Evolutionary conservation across 1,140 invertebrate genomes (phyloP).

Genomic region (Bombus confusus): DNA sequence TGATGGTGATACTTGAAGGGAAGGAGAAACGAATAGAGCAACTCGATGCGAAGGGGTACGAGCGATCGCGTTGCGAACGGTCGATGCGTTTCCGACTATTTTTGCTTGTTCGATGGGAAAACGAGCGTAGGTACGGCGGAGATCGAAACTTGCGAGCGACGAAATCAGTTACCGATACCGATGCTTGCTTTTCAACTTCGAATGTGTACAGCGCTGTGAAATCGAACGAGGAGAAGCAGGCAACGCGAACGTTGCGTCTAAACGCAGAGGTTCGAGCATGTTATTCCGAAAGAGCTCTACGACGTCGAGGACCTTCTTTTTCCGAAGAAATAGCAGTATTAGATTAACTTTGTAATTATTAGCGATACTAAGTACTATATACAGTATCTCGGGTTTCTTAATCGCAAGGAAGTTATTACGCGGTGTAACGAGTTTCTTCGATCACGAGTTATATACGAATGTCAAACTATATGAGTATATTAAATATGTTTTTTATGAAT

Average conservation of each 20-base stretch:
- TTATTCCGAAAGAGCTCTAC: not conserved
- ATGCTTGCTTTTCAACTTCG: not conserved
- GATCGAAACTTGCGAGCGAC: not conserved
- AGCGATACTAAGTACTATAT: not conserved
- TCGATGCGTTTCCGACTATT: too few relatives aligned
- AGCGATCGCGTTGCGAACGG: not conserved
- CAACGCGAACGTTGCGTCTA: not conserved
- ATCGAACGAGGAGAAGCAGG: not conserved
- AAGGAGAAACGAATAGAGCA: not conserved
- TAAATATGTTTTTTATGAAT: constrained; percentile 21
- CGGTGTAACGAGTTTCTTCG: constrained; percentile 14
- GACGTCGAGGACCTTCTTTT: not conserved
- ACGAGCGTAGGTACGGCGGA: too few relatives aligned
- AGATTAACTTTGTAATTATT: constrained; percentile 13
- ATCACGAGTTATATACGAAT: constrained; percentile 5
- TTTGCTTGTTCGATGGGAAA: too few relatives aligned
- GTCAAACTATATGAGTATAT: constrained; percentile 15
- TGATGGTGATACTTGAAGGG: too few relatives aligned
- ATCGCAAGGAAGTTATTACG: constrained; percentile 3
- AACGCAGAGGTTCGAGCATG: constrained; percentile 4
- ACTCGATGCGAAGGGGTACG: constrained; percentile 10
- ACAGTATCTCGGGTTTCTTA: not conserved
- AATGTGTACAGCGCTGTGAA: not conserved
- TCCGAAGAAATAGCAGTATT: not conserved
- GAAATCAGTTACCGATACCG: not conserved